Evolutionary conservation across 2,113 vertebrate species (phyloP).

Genomic region (Maccullochella peelii): DNA sequence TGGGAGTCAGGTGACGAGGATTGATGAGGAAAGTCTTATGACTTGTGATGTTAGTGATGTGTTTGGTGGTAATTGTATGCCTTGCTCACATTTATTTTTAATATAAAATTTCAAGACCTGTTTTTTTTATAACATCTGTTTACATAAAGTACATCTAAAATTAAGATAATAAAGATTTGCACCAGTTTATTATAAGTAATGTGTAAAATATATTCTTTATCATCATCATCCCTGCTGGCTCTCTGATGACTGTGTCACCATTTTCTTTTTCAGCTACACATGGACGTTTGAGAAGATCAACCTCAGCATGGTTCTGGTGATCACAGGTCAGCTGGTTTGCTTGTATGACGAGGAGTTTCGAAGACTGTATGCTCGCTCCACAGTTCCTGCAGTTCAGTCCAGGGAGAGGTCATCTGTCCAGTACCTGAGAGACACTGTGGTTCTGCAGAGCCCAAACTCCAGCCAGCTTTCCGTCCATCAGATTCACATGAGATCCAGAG

Average conservation of each 20-base stretch:
- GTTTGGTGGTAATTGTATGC: too few relatives aligned
- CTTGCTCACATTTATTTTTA: too few relatives aligned
- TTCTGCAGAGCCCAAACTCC: conserved; percentile 84
- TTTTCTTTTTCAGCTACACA: conserved; percentile 86
- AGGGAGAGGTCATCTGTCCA: conserved; percentile 52
- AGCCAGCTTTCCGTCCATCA: conserved; percentile 87
- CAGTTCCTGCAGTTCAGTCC: conserved; percentile 78
- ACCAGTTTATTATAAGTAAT: neutral
- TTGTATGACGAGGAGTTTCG: conserved; percentile 94
- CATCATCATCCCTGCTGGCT: neutral
- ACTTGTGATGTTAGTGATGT: too few relatives aligned
- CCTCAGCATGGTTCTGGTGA: conserved; percentile 92
- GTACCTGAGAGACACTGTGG: conserved; percentile 70
- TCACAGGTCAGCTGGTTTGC: conserved; percentile 91
- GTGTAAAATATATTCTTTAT: fast-evolving
- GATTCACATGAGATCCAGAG: conserved; percentile 80
- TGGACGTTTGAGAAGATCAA: conserved; percentile 96
- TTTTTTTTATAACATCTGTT: neutral
- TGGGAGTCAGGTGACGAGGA: too few relatives aligned
- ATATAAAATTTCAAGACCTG: too few relatives aligned
- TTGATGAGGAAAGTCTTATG: neutral
- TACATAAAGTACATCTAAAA: neutral
- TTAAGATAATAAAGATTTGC: neutral
- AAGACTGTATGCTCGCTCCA: conserved; percentile 90
- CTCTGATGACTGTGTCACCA: neutral